Base-by-base conservation (phyloP, 2,888 invertebrate genomes). In the Metopia argyrocephala region DNA sequence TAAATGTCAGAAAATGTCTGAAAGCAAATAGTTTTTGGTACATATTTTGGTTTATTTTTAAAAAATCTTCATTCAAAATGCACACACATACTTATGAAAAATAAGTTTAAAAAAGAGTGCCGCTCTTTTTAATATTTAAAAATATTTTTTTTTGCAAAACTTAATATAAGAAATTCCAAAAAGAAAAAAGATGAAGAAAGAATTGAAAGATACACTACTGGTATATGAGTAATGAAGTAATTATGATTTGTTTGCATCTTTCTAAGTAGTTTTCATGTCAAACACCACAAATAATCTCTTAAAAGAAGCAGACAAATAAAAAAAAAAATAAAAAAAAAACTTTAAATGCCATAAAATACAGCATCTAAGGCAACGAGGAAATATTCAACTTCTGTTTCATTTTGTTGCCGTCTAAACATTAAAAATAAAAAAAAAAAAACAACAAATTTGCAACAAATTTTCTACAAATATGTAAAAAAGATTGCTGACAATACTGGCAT, bases 401-500 rank as follows among this genome's bases (percentile, higher is more conserved):
- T 79, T 62, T 50, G 56, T 38, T n/a, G n/a, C n/a, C n/a, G n/a
- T 21, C 68, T 50, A 61, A 70, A 27, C 21, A 38, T 5, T 23
- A 65, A 1, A 27, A 6, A 3, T 28, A 61, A 52, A 31, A 62
- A 45, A 46, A 12, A 38, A n/a, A n/a, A n/a, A n/a, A n/a, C n/a
- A n/a, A n/a, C n/a, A n/a, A n/a, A n/a, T n/a, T 38, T 38, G 38
- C 45, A 48, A 45, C 48, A 68, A 23, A 50, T 38, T 15, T 15
- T 12, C 4, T 59, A 25, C 15, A 28, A 31, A 23, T 38, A 38
- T 48, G 50, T 18, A 64, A 12, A 66, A 79, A 38, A 59, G 20
- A 69, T 73, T 68, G 73, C 76, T 69, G 73, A 68, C 80, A 73
- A 68, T 64, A 38, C 61, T 66, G 46, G 31, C 65, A 61, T 45